Percentiles rank a stretch among this genome's conserved stretches.
phyloP scores from a whole-genome alignment of 2,113 vertebrate genomes.

The Mesocricetus auratus region DNA sequence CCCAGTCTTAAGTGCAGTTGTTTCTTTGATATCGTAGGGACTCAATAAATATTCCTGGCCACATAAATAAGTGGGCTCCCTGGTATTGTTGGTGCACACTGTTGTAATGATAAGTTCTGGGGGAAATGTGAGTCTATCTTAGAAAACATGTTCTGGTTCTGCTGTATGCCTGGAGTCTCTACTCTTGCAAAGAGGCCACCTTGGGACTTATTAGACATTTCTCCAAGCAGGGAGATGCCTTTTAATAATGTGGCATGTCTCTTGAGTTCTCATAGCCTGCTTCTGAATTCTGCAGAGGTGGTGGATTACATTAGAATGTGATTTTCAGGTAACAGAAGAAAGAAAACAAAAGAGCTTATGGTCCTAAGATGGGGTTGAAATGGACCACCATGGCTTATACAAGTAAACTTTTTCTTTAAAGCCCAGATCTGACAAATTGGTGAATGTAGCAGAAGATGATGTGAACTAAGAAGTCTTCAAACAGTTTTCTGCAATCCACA shows the following conservation, averaged over 20 bases:
- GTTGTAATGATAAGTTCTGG: not conserved
- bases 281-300: not conserved
- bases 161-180: not conserved
- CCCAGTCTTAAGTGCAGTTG: not conserved
- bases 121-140: not conserved
- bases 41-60: not conserved
- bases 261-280: not conserved
- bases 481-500: rapidly evolving
- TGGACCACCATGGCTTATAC: not conserved
- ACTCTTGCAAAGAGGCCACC: not conserved
- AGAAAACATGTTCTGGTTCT: not conserved
- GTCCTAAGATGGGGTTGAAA: not conserved
- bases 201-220: not conserved
- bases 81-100: not conserved
- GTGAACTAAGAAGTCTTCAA: not conserved
- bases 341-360: not conserved
- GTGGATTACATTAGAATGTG: not conserved
- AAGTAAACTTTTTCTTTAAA: not conserved
- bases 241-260: not conserved
- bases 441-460: not conserved
- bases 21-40: not conserved
- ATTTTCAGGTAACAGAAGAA: not conserved
- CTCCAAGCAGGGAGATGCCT: not conserved
- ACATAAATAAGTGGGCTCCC: not conserved
- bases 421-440: not conserved